Conservation (phyloP, 2,113 vertebrate genomes). For the Stigmatopora argus region DNA sequence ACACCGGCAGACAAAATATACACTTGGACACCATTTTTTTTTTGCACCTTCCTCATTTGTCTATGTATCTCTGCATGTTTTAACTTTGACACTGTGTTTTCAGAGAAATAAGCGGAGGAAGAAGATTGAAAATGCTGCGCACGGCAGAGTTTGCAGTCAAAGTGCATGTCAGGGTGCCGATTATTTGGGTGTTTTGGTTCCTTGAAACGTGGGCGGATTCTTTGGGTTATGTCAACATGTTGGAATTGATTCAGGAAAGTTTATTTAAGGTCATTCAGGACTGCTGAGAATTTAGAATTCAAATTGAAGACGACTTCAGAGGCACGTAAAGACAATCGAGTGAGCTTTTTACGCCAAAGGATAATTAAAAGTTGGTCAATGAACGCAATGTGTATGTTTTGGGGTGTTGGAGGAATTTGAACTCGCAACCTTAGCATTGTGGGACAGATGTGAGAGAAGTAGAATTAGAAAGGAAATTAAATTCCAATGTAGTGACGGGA, state of each 20-base stretch:
- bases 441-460: background rate
- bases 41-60: constrained; percentile 12
- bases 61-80: constrained; percentile 29
- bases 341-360: background rate
- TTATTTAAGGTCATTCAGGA: constrained; percentile 4
- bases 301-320: background rate
- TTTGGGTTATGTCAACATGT: constrained; percentile 30
- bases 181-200: constrained; percentile 13
- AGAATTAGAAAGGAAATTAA: background rate
- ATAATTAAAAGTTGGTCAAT: background rate
- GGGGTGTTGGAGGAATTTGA: background rate
- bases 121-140: constrained; percentile 10
- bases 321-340: too few species aligned
- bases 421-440: background rate
- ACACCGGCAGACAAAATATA: constrained; percentile 48
- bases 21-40: constrained; percentile 28
- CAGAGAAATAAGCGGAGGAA: constrained; percentile 23
- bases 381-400: background rate
- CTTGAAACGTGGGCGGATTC: constrained; percentile 14
- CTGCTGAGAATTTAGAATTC: background rate
- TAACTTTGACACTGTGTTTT: constrained; percentile 23
- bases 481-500: background rate
- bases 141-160: constrained; percentile 20
- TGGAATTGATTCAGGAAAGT: background rate
- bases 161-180: constrained; percentile 17